Evolutionary conservation across 2,888 invertebrate species (phyloP).

Genomic region (Phalangium opilio): DNA sequence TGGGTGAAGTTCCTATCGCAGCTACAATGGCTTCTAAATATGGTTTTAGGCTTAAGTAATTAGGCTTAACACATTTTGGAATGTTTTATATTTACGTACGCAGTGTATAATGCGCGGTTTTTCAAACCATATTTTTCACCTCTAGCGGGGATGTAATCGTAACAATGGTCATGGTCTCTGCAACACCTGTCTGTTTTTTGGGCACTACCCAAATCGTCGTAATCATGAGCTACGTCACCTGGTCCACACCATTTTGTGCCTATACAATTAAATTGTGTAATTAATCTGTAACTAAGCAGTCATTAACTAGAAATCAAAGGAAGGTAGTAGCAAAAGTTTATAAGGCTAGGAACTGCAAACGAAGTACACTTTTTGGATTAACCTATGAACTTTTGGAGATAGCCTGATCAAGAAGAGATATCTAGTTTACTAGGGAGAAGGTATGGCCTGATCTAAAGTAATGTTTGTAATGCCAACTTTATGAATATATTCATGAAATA

Average conservation of each 20-base stretch:
- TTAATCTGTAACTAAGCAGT: too few species aligned
- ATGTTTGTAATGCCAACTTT: neutral
- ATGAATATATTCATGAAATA: neutral
- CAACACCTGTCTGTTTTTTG: slow-evolving; percentile 12
- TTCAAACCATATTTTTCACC: slow-evolving; percentile 42
- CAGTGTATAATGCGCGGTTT: slow-evolving; percentile 49
- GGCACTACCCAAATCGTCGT: slow-evolving; percentile 6
- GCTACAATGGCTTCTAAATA: slow-evolving; percentile 15
- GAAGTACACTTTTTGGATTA: too few species aligned
- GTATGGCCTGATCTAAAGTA: too few species aligned
- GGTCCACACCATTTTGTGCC: slow-evolving; percentile 17
- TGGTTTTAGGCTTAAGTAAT: too few species aligned
- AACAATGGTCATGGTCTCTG: slow-evolving; percentile 41
- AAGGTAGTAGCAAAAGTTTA: too few species aligned
- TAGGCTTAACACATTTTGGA: too few species aligned
- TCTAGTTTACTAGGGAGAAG: too few species aligned
- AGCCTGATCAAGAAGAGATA: too few species aligned
- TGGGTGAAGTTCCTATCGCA: slow-evolving; percentile 20
- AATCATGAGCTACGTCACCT: slow-evolving; percentile 9
- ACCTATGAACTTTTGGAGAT: too few species aligned
- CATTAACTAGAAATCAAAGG: too few species aligned
- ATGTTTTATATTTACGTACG: slow-evolving; percentile 33
- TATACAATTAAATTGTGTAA: too few species aligned
- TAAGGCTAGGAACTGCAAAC: too few species aligned
- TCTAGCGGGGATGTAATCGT: slow-evolving; percentile 41